Conservation (phyloP, 2,797 vertebrate genomes). For the Bradypus variegatus region DNA sequence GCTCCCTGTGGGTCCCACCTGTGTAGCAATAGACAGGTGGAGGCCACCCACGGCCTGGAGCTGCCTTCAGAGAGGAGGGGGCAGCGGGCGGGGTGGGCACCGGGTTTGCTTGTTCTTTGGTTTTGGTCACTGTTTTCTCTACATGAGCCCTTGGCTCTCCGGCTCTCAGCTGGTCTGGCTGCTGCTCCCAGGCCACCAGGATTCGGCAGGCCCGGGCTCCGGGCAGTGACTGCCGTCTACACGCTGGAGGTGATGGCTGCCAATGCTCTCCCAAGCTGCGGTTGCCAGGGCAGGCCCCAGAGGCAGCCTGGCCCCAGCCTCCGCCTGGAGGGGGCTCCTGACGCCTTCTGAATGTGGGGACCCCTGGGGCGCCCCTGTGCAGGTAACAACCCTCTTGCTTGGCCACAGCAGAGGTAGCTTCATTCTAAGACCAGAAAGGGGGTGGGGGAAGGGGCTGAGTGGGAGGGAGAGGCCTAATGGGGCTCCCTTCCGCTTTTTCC, state of each 20-base stretch:
- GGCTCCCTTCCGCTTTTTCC: not conserved
- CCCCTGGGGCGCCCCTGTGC: not conserved
- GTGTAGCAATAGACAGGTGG: not conserved
- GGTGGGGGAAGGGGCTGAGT: not conserved
- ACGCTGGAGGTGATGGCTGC: not conserved
- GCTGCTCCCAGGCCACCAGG: not conserved
- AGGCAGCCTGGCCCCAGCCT: not conserved
- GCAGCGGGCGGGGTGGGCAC: not conserved
- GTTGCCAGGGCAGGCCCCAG: not conserved
- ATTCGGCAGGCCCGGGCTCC: too few species aligned
- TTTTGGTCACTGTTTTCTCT: not conserved
- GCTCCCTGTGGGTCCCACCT: not conserved
- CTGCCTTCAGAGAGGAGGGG: not conserved
- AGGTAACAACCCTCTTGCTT: not conserved
- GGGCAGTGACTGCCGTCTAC: too few species aligned
- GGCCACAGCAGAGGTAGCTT: not conserved
- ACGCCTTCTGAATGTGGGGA: not conserved
- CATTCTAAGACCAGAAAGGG: not conserved
- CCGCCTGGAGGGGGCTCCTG: too few species aligned
- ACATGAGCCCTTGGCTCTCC: not conserved
- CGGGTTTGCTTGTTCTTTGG: too few species aligned
- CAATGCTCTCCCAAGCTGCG: not conserved
- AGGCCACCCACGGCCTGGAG: not conserved
- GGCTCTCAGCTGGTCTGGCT: not conserved
- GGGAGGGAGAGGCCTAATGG: not conserved